Percentiles rank a stretch among this genome's conserved stretches.
These are phyloP conservation scores for Cololabis saira DNA, from an alignment of 2,113 vertebrate genomes.

Conservation along the genomic window DNA sequence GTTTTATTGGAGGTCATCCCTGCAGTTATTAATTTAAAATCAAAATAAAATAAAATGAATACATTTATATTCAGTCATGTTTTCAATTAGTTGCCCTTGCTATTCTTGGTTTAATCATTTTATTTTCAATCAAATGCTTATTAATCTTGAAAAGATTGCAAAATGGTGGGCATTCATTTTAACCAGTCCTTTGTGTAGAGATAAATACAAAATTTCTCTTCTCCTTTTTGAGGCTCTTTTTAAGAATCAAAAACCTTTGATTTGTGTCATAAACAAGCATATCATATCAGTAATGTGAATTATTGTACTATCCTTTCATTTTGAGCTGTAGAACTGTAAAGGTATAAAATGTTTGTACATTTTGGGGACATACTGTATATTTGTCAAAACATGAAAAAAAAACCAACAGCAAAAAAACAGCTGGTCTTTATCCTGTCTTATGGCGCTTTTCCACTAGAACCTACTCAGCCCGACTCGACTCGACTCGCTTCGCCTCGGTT, in stretches of 20 bases:
- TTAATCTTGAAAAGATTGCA: slow-evolving; percentile 34
- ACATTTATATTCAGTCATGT: slow-evolving; percentile 44
- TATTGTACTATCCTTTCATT: background rate
- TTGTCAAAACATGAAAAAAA: too few species aligned
- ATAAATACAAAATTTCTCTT: too few species aligned
- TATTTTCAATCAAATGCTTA: slow-evolving; percentile 49
- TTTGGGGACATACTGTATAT: too few species aligned
- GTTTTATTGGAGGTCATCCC: slow-evolving; percentile 29
- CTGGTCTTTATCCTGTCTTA: too few species aligned
- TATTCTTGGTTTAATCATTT: slow-evolving; percentile 45
- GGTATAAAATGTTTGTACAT: too few species aligned
- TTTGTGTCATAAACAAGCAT: slow-evolving; percentile 28
- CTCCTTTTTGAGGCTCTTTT: slow-evolving; percentile 12
- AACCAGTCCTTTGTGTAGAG: slow-evolving; percentile 28
- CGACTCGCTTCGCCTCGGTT: too few species aligned
- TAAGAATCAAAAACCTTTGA: slow-evolving; percentile 11
- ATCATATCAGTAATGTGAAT: slow-evolving; percentile 32
- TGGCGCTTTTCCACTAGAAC: too few species aligned
- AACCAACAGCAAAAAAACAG: too few species aligned
- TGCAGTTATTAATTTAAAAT: slow-evolving; percentile 59
- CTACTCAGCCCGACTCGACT: too few species aligned
- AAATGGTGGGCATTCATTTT: slow-evolving; percentile 31
- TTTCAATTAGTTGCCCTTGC: slow-evolving; percentile 61
- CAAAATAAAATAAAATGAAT: slow-evolving; percentile 50
- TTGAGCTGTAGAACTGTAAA: background rate